Conservation (phyloP, 2,113 vertebrate species). For the Canis aureus region DNA sequence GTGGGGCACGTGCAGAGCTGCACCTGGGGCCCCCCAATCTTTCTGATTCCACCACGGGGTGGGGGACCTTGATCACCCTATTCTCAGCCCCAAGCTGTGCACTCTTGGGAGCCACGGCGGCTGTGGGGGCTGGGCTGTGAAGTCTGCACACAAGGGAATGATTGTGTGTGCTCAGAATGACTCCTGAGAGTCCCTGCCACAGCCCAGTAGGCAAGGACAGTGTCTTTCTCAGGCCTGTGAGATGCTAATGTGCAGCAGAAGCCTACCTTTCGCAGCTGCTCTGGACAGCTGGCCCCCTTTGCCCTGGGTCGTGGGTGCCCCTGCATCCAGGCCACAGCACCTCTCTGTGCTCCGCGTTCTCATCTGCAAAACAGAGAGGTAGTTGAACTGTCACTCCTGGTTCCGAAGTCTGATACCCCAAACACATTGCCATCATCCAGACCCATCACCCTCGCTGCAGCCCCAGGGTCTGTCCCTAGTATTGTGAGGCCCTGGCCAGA, state of each 20-base stretch:
- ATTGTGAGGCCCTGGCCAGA: not conserved
- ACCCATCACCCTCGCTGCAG: not conserved
- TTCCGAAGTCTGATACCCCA: not conserved
- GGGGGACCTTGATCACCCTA: not conserved
- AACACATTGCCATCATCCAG: not conserved
- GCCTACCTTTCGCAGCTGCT: not conserved
- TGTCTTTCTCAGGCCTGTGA: not conserved
- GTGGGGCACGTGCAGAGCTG: not conserved
- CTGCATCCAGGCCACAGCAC: not conserved
- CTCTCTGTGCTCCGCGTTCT: not conserved
- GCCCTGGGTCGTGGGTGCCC: not conserved
- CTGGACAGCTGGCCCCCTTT: no score
- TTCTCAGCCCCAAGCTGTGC: not conserved
- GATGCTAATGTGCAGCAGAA: not conserved
- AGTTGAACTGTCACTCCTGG: not conserved
- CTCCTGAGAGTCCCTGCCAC: not conserved
- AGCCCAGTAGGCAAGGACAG: not conserved
- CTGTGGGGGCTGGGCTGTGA: not conserved
- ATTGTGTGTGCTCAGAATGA: not conserved
- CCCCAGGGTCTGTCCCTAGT: not conserved
- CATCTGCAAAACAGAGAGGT: not conserved
- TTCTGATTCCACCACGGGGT: not conserved
- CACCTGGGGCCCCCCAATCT: not conserved
- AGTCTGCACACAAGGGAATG: not conserved
- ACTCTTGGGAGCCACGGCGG: not conserved